Evolutionary conservation across 1,140 invertebrate genomes (phyloP).

Genomic region (Diplogasteroides magnus): DNA sequence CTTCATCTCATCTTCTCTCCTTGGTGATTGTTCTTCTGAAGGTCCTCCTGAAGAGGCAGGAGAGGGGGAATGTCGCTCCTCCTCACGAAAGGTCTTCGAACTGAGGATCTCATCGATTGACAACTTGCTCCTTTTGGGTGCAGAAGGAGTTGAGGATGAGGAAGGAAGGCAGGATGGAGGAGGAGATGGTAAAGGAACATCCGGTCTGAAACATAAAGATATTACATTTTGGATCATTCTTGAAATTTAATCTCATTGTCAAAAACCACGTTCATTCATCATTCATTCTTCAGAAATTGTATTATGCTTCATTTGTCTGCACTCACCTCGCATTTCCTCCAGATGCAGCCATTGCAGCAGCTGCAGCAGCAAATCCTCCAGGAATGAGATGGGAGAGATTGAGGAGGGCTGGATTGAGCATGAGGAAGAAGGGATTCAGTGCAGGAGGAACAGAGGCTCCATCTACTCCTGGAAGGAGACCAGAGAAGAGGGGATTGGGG

Average conservation of each 20-base stretch:
- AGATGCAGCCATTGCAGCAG: slow-evolving; percentile 2
- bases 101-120: slow-evolving; percentile 33
- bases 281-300: no score
- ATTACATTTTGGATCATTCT: no score
- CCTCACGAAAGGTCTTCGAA: slow-evolving; percentile 17
- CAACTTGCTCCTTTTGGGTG: slow-evolving; percentile 13
- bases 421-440: slow-evolving; percentile 8
- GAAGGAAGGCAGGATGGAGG: neutral
- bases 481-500: slow-evolving; percentile 9
- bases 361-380: neutral
- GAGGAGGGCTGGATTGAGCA: slow-evolving; percentile 20
- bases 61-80: neutral
- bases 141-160: slow-evolving; percentile 4
- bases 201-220: no score
- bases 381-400: slow-evolving; percentile 12
- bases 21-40: no score
- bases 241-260: no score
- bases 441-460: neutral
- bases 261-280: no score
- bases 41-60: neutral
- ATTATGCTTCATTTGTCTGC: neutral
- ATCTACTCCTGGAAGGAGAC: slow-evolving; percentile 7
- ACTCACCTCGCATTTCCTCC: slow-evolving; percentile 4
- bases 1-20: no score
- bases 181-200: neutral